Evolutionary conservation across 1,140 invertebrate genomes (phyloP).

Genomic region (Dendrolimus kikuchii): DNA sequence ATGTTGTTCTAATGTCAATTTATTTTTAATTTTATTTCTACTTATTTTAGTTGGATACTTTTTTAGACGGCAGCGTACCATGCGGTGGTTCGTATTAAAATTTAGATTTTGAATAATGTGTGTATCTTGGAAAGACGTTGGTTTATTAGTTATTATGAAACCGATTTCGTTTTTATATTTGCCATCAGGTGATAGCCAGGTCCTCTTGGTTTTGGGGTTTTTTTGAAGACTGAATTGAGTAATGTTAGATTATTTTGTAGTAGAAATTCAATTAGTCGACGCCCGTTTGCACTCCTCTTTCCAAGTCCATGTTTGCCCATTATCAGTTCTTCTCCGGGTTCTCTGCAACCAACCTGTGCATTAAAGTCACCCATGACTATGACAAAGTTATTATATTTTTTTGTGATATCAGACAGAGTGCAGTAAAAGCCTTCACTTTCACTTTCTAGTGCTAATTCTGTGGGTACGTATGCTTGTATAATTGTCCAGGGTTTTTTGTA

Average conservation of each 20-base stretch:
- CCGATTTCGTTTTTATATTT: constrained; percentile 17
- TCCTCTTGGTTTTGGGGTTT: constrained; percentile 16
- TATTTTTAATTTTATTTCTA: constrained; percentile 7
- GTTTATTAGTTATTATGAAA: constrained; percentile 15
- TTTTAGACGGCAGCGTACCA: constrained; percentile 15
- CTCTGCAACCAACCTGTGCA: constrained; percentile 11
- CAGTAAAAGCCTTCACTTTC: constrained; percentile 16
- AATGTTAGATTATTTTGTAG: constrained; percentile 10
- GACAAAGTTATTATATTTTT: constrained; percentile 12
- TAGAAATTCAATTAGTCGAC: constrained; percentile 8
- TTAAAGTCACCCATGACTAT: constrained; percentile 24
- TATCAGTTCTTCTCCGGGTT: constrained; percentile 9
- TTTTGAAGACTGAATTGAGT: constrained; percentile 16
- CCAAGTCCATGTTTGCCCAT: constrained; percentile 13
- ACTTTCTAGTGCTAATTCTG: constrained; percentile 3
- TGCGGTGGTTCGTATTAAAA: constrained; percentile 15
- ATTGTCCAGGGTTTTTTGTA: constrained; percentile 19
- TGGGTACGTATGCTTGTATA: constrained; percentile 15
- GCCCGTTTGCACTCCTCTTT: constrained; percentile 13
- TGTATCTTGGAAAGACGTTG: constrained; percentile 9
- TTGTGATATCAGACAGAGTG: constrained; percentile 5
- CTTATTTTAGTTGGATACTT: not conserved
- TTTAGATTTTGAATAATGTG: constrained; percentile 5
- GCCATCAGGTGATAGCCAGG: constrained; percentile 17
- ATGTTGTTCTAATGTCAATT: constrained; percentile 2